phyloP scores from a whole-genome alignment of 2,113 vertebrate species.

The Girardinichthys multiradiatus region DNA sequence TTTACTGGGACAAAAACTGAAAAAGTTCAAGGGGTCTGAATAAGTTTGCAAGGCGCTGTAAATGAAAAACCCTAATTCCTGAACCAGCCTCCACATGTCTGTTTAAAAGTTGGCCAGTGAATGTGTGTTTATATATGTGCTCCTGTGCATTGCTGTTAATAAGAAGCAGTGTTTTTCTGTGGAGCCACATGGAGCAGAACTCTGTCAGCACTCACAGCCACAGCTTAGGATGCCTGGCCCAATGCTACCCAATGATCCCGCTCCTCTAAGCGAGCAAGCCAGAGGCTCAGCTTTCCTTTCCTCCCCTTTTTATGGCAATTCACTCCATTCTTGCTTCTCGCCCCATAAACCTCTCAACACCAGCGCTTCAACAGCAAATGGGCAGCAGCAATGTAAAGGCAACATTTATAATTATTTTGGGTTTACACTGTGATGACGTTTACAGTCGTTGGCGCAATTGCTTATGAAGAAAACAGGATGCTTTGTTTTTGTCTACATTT shows the following conservation, averaged over 20 bases:
- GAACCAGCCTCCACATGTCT: slow-evolving; percentile 20
- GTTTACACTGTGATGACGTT: slow-evolving; percentile 52
- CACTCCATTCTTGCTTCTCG: slow-evolving; percentile 68
- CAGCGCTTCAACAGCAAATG: slow-evolving; percentile 64
- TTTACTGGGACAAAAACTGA: background rate
- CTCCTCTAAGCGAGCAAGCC: slow-evolving; percentile 46
- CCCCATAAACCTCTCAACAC: slow-evolving; percentile 80
- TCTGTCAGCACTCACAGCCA: slow-evolving; percentile 69
- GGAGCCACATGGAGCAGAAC: slow-evolving; percentile 64
- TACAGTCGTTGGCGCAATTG: slow-evolving; percentile 66
- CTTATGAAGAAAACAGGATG: slow-evolving; percentile 66
- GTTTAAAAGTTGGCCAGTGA: slow-evolving; percentile 45
- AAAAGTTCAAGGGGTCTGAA: background rate
- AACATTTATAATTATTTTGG: slow-evolving; percentile 73
- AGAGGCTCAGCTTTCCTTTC: slow-evolving; percentile 62
- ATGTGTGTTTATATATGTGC: slow-evolving; percentile 54
- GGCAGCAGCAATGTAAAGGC: slow-evolving; percentile 64
- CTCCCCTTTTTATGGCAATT: slow-evolving; percentile 61
- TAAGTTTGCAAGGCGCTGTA: slow-evolving; percentile 29
- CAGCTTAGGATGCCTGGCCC: slow-evolving; percentile 62
- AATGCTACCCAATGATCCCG: slow-evolving; percentile 48
- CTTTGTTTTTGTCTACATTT: slow-evolving; percentile 22
- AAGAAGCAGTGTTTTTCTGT: slow-evolving; percentile 68
- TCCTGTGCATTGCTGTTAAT: slow-evolving; percentile 61
- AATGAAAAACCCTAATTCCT: slow-evolving; percentile 27